Base-by-base conservation (phyloP, 2,797 vertebrate species). In the Sparus aurata region DNA sequence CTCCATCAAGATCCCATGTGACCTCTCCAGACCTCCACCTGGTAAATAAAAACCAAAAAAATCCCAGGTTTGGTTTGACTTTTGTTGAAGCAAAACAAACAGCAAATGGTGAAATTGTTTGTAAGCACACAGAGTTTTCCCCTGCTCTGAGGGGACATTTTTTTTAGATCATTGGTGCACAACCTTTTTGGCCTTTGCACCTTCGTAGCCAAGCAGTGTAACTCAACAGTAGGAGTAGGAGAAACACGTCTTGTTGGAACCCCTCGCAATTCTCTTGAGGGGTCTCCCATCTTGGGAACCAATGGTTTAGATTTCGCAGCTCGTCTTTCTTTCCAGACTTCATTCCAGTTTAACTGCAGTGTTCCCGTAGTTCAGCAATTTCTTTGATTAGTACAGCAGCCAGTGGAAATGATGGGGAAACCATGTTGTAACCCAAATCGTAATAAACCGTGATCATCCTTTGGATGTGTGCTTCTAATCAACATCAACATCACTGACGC, bases 401-500 rank as follows among this genome's bases (percentile, higher is more conserved):
- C 50, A 43, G 8, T 8, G 58, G 67, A 69, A 76, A 60, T 1
- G 25, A 34, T 0, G 3, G 57, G 23, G 73, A 53, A 82, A 53
- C 43, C n/a, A 47, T 41, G 27, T 45, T 62, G 20, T 77, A 49
- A 70, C 69, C 46, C 27, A 20, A 73, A 38, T 61, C 20, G 22
- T 67, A 66, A 80, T 71, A 69, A 80, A 82, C 46, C 3, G 16
- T 47, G 63, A 86, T 88, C 78, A 82, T 77, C 30, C 30, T 64
- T 69, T 69, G 46, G 67, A 73, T 57, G 60, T 25, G 11, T 59
- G 60, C 27, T 45, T 62, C 60, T 71, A 81, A 85, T 87, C 79
- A 79, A 55, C 76, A 85, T 87, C 79, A 79, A 55, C 76, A 77
- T 81, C 63, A 34, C 73, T 65, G 75, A 82, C 52, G 60, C 16